Base-by-base conservation (phyloP, 2,113 vertebrate genomes). In the Pseudois nayaur region DNA sequence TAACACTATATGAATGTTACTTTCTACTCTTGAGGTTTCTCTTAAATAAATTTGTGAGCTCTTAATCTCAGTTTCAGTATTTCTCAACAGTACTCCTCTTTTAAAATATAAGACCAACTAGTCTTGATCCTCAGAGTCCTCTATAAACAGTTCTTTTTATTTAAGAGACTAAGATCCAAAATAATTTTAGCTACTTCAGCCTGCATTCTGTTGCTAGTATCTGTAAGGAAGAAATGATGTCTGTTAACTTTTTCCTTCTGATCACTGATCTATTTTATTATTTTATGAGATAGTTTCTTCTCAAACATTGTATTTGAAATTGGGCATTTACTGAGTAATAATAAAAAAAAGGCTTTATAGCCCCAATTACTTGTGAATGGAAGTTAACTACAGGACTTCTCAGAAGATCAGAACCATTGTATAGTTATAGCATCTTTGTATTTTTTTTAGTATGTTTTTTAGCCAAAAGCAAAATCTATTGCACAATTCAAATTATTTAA, bases 381-480 rank as follows among this genome's bases (percentile, higher is more conserved):
- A 67, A 62, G 45, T 62, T 85, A 91, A 76, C 52, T 54, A 54
- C 29, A 85, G 83, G 29, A 45, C n/a, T 54, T 86, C 81, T 95
- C 45, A 86, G 45, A 85, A 45, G 76, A 86, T 40, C 60, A 86
- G 81, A 85, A 85, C 43, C 57, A 78, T 43, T 91, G 54, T 78
- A 43, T 78, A 62, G 57, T 78, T 89, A 85, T 15, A 52, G n/a
- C 40, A 74, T 89, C 52, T 76, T 91, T 52, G 43, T 78, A 54
- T 85, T 91, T 91, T 90, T 50, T 76, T 60, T 52, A 78, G 64
- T 76, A 90, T 84, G 16, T 54, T 60, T 89, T 95, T 91, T 95
- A 84, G 45, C 52, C 54, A 74, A 90, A 27, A 84, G 54, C 21
- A 83, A 48, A 52, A 52, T 82, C 50, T 71, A 36, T 67, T 94